Base-by-base conservation (phyloP, 2,797 vertebrate genomes). In the Mycteria americana region DNA sequence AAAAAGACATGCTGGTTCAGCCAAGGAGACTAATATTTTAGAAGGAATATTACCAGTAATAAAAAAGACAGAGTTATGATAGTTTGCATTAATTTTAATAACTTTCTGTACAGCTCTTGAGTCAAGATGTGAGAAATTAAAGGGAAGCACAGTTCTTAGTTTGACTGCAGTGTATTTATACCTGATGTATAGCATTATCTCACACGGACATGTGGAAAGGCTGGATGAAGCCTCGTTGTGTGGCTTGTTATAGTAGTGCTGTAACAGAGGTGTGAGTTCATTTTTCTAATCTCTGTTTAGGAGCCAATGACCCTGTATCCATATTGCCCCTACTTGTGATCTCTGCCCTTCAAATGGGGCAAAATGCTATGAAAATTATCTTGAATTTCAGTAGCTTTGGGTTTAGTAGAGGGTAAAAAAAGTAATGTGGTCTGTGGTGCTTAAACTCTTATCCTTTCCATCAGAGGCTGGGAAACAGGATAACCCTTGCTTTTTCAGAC, bases 81-180 rank as follows among this genome's bases (percentile, higher is more conserved):
- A 94, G 94, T 94, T 97, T 95, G 92, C 95, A 97, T 98, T 98
- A 97, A 97, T 98, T 98, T 98, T 97, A 98, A 97, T 97, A 97
- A 95, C 92, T 97, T 97, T 91, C 93, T 89, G 85, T 95, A 76
- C 33, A 80, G 94, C 80, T 92, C 84, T 95, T n/a, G 90, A 97
- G 80, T 96, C 59, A 92, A 90, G 83, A 96, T 96, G 87, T 97
- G 93, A 92, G 97, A 89, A 97, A 82, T 96, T 68, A 93, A 95
- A 96, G 85, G 96, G 89, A 95, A 97, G 37, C 90, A 67, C 35
- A 13, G 67, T 78, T 96, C 92, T 94, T 53, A 68, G 95, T 96
- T 95, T 13, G 56, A 89, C 95, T 92, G 63, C 69, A 41, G 75
- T 67, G 63, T 85, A 11, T 96, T 95, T 97, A 35, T 80, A 57